Conservation (phyloP, 2,888 invertebrate genomes). For the Drosophila incognita region DNA sequence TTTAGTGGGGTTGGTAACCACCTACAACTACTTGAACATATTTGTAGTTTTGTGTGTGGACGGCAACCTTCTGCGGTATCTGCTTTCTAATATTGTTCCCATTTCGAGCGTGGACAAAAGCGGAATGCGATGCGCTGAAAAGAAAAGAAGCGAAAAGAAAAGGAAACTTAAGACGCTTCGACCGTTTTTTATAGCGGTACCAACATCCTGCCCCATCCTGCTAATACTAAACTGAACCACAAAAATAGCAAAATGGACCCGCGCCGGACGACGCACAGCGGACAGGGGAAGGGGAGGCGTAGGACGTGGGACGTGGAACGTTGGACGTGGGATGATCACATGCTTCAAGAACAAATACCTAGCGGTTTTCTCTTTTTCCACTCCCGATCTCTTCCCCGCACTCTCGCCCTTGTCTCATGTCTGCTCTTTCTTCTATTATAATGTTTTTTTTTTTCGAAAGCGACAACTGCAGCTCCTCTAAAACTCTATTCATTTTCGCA, state of each 20-base stretch:
- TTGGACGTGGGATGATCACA: constrained; percentile 61
- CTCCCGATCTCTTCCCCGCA: constrained; percentile 5
- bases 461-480: constrained; percentile 27
- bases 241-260: constrained; percentile 61
- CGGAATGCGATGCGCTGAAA: constrained; percentile 27
- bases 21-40: constrained; percentile 18
- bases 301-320: not conserved
- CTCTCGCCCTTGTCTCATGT: not conserved
- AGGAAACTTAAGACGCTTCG: constrained; percentile 78
- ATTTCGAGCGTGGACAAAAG: constrained; percentile 51
- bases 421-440: constrained; percentile 4
- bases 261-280: constrained; percentile 53
- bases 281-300: not conserved
- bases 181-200: constrained; percentile 79
- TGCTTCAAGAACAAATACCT: constrained; percentile 73
- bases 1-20: constrained; percentile 46
- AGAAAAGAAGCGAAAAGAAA: constrained; percentile 35
- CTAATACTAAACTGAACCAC: constrained; percentile 1
- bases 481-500: constrained; percentile 65
- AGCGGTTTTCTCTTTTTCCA: constrained; percentile 66
- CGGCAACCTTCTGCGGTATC: constrained; percentile 62
- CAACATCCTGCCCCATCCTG: constrained; percentile 76
- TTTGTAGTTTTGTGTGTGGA: constrained; percentile 24
- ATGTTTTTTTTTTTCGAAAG: constrained; percentile 9
- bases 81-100: constrained; percentile 61